phyloP scores from a whole-genome alignment of 1,140 invertebrate genomes.

The Sesamia nonagrioides region DNA sequence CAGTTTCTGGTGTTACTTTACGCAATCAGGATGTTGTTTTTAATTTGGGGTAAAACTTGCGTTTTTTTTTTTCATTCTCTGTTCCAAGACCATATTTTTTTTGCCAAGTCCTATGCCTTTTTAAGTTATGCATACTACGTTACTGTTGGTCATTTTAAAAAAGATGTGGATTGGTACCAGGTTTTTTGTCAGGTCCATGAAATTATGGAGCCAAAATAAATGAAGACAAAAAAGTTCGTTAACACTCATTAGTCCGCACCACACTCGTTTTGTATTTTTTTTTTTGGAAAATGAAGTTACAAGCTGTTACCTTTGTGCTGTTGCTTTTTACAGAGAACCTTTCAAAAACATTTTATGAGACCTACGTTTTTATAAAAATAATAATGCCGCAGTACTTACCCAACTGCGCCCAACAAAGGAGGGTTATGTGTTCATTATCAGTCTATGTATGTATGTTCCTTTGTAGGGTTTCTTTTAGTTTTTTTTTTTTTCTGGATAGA shows the following conservation, averaged over 20 bases:
- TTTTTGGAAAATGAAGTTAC: conserved; percentile 14
- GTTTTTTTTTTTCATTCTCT: background rate
- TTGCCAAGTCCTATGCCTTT: too few species aligned
- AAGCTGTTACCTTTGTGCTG: conserved; percentile 7
- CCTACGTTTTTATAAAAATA: too few species aligned
- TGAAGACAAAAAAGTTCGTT: background rate
- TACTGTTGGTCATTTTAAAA: background rate
- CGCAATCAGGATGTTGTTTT: background rate
- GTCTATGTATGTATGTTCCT: too few species aligned
- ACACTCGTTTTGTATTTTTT: background rate
- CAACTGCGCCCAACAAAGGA: too few species aligned
- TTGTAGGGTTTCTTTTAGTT: too few species aligned
- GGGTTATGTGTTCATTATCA: too few species aligned
- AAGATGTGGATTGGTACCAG: background rate
- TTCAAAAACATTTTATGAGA: background rate
- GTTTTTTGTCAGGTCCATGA: background rate
- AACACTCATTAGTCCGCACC: conserved; percentile 2
- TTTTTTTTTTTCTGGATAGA: too few species aligned
- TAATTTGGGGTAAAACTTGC: background rate
- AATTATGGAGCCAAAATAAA: background rate
- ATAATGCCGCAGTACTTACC: too few species aligned
- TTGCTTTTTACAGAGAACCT: background rate
- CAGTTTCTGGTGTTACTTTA: too few species aligned
- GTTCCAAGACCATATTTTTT: too few species aligned
- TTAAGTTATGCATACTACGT: too few species aligned